phyloP scores from a whole-genome alignment of 2,113 vertebrate species.

The Cyrtonyx montezumae region DNA sequence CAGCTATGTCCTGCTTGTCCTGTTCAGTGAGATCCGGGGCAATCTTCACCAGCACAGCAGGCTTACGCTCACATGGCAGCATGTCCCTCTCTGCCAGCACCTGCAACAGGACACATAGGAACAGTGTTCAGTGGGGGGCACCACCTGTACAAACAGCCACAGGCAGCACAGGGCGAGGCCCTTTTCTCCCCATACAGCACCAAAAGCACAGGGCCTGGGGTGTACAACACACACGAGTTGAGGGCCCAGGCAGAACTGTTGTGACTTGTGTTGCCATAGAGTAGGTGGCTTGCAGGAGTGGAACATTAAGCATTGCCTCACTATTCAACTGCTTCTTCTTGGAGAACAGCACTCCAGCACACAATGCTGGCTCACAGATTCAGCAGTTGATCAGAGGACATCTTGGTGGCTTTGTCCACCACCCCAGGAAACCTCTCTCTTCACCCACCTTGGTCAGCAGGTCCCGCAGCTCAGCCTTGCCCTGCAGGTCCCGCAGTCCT shows the following conservation, averaged over 20 bases:
- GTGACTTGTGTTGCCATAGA: accelerated
- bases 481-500: conserved; percentile 89
- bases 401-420: not conserved
- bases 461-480: conserved; percentile 82
- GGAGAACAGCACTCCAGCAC: not conserved
- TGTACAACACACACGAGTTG: accelerated
- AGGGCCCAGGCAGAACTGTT: not conserved
- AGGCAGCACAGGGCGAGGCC: not conserved
- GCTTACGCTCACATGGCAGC: conserved; percentile 75
- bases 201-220: not conserved
- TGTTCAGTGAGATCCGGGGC: conserved; percentile 88
- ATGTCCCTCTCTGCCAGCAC: conserved; percentile 87
- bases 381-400: not conserved
- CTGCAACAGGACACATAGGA: conserved; percentile 50
- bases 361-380: accelerated
- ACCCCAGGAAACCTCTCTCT: accelerated
- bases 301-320: accelerated
- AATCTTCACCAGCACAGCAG: conserved; percentile 92
- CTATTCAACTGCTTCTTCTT: not conserved
- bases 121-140: accelerated
- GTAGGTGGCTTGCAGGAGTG: not conserved
- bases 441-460: conserved; percentile 86
- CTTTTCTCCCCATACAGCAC: accelerated
- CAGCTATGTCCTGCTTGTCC: conserved; percentile 92
- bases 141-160: not conserved